Evolutionary conservation across 1,140 invertebrate genomes (phyloP).

Genomic region (Halictus rubicundus): DNA sequence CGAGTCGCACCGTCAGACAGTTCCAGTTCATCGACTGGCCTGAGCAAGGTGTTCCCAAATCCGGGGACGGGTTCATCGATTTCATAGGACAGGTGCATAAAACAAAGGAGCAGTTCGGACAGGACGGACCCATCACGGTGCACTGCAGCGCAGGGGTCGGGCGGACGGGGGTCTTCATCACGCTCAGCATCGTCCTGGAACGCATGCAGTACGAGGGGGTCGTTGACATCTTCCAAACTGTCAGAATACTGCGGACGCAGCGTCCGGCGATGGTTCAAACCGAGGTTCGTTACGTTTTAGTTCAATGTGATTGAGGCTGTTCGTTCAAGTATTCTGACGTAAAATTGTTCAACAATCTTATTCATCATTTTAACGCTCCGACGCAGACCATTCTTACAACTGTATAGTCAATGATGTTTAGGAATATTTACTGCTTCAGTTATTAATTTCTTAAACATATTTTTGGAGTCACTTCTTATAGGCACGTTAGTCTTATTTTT

Average conservation of each 20-base stretch:
- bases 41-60: conserved; percentile 98
- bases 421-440: too few species aligned
- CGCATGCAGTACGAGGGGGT: conserved; percentile 99
- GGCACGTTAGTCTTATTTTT: too few species aligned
- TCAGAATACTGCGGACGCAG: conserved; percentile 98
- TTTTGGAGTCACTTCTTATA: too few species aligned
- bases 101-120: conserved; percentile 99
- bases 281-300: conserved; percentile 85
- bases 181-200: conserved; percentile 98
- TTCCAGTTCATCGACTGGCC: conserved; percentile 99
- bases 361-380: too few species aligned
- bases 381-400: too few species aligned
- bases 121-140: conserved; percentile 99
- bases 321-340: too few species aligned
- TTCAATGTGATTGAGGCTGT: too few species aligned
- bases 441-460: too few species aligned
- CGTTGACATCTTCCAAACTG: conserved; percentile 99
- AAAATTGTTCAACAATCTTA: too few species aligned
- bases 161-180: conserved; percentile 98
- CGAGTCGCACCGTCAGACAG: conserved; percentile 97
- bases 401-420: too few species aligned
- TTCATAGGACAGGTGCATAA: conserved; percentile 99
- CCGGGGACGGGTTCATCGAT: conserved; percentile 98
- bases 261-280: conserved; percentile 99
- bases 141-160: conserved; percentile 99